Conservation (phyloP, 2,888 invertebrate genomes). For the Petrolisthes manimaculis region DNA sequence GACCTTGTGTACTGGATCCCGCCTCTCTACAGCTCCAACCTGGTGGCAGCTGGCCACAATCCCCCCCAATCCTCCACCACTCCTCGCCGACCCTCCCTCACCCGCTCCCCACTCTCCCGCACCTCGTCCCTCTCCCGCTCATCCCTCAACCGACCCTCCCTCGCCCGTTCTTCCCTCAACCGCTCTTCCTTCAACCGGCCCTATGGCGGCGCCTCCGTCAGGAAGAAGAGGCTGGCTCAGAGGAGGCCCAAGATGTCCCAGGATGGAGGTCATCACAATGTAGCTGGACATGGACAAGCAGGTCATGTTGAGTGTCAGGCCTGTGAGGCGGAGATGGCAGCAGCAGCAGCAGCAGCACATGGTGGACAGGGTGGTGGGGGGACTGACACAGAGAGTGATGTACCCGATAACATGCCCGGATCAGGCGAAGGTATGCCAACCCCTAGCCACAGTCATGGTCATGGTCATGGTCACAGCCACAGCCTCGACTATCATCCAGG, state of each 20-base stretch:
- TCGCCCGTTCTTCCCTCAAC: constrained; percentile 25
- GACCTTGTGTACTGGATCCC: constrained; percentile 64
- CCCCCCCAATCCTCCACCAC: not conserved
- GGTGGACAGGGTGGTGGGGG: constrained; percentile 1
- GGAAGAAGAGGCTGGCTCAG: constrained; percentile 44
- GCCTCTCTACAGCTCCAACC: constrained; percentile 61
- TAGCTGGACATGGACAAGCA: not conserved
- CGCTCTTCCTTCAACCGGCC: constrained; percentile 22
- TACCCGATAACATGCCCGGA: constrained; percentile 1
- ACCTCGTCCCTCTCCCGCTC: constrained; percentile 27
- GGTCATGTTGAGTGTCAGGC: not conserved
- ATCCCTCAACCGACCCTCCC: constrained; percentile 17
- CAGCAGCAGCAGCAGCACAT: not conserved
- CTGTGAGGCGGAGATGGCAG: constrained; percentile 9
- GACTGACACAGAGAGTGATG: constrained; percentile 38
- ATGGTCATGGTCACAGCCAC: constrained; percentile 1
- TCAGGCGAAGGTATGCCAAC: not conserved
- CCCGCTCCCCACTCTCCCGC: constrained; percentile 16
- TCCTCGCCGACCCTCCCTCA: not conserved
- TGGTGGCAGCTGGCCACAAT: constrained; percentile 37
- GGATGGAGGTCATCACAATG: not conserved
- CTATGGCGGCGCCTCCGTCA: constrained; percentile 27
- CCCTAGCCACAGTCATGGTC: not conserved
- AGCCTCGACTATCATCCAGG: not conserved
- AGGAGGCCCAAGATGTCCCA: constrained; percentile 42